These are phyloP conservation scores for Oreochromis tanganicae DNA, from an alignment of 2,113 vertebrate species.

Conservation along the genomic window DNA sequence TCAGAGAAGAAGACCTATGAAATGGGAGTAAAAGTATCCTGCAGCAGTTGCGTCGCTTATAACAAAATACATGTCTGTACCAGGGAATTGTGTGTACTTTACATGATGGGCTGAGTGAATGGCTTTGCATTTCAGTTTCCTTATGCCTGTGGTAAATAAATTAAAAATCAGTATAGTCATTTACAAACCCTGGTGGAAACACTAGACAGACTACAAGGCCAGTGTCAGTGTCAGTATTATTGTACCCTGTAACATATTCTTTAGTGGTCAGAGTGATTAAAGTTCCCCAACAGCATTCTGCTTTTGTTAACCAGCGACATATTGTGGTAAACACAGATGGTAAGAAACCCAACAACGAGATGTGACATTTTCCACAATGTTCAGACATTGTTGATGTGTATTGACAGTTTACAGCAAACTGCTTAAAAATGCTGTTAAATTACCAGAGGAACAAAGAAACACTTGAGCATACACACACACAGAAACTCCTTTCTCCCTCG, in stretches of 20 bases:
- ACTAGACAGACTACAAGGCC: neutral
- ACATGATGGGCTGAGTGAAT: neutral
- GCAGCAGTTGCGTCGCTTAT: neutral
- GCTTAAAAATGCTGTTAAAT: neutral
- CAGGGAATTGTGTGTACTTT: neutral
- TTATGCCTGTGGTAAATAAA: neutral
- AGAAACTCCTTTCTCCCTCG: neutral
- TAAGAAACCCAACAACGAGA: neutral
- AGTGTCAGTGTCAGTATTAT: neutral
- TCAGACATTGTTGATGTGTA: neutral
- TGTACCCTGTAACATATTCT: neutral
- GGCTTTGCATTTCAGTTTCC: neutral
- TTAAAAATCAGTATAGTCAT: neutral
- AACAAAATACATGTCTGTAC: neutral
- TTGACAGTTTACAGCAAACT: accelerated
- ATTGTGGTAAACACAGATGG: neutral
- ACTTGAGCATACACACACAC: neutral
- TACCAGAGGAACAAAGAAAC: neutral
- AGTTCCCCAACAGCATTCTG: neutral
- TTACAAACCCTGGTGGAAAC: neutral
- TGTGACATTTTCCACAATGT: neutral
- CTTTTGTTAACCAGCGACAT: neutral
- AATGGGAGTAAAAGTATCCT: neutral
- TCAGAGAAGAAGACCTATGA: neutral
- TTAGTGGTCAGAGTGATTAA: neutral